Base-by-base conservation (phyloP, 2,113 vertebrate species). In the Hippocampus mohnikei region DNA sequence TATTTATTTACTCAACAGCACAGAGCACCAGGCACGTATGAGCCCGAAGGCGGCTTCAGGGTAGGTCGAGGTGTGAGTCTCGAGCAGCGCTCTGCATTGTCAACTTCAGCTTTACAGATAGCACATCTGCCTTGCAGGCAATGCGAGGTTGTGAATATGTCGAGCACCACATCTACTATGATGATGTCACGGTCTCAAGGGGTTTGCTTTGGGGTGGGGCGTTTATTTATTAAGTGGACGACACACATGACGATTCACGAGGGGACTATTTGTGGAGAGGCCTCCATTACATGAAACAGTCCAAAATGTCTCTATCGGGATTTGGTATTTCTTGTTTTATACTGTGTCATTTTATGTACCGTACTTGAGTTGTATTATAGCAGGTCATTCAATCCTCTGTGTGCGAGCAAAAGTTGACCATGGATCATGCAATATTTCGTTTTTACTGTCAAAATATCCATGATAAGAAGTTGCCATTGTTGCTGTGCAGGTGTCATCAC, bases 401-500 rank as follows among this genome's bases (percentile, higher is more conserved):
- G 12, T 12, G 56, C 13, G 13, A 29, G 25, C 6, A 29, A 59
- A 29, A 2, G 25, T 29, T 60, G 58, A 60, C 27, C 58, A 33
- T 3, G 58, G 16, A 18, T 29, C 3, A 25, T 18, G 27, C 13
- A 4, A 33, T 1, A 58, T 78, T 48, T 44, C 9, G 37, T 55
- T 23, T 55, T 55, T 10, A 0, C 44, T n/a, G 52, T 37, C 33
- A 37, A 64, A 46, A 67, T 8, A 16, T 2, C 41, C 20, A 1
- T 37, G 20, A 75, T 20, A 58, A 56, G 25, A 41, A 64, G 27
- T 8, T 20, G 27, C 3, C 9, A 37, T 25, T 46, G 62, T 52
- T 64, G 25, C 72, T 68, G 20, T 44, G 42, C 66, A 98, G 97
- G 95, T 99, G 25, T 96, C 95, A 66, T 98, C 96, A 71, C 97